Conservation (phyloP, 37 sponge, comb jelly and placozoan genomes). For the Tethya wilhelma region DNA sequence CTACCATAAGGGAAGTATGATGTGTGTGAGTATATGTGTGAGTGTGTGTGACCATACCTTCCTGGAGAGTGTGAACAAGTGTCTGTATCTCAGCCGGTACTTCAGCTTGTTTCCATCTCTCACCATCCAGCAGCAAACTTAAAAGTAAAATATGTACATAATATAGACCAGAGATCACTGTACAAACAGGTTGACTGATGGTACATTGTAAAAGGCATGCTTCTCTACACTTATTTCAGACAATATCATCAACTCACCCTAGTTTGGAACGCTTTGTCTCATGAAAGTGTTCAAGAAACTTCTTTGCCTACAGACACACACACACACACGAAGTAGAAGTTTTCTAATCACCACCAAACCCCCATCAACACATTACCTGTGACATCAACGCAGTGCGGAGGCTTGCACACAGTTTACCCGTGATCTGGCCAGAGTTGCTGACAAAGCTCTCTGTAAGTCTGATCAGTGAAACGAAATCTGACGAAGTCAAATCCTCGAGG, state of each 20-base stretch:
- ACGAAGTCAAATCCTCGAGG: slow-evolving; percentile 65
- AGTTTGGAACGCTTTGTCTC: slow-evolving; percentile 65
- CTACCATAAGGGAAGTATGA: neutral
- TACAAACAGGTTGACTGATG: no score
- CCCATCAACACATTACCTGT: slow-evolving; percentile 51
- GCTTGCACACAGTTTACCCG: slow-evolving; percentile 72
- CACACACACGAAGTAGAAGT: neutral
- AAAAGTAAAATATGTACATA: neutral
- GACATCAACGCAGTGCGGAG: slow-evolving; percentile 74
- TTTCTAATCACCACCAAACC: neutral
- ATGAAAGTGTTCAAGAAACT: slow-evolving; percentile 90
- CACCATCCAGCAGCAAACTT: slow-evolving; percentile 80
- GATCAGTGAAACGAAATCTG: slow-evolving; percentile 79
- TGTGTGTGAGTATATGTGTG: neutral
- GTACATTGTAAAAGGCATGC: no score
- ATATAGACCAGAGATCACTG: no score
- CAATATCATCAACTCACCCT: no score
- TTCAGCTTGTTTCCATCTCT: slow-evolving; percentile 86
- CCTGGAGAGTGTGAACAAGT: slow-evolving; percentile 58
- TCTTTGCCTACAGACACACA: slow-evolving; percentile 62
- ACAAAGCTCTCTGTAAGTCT: slow-evolving; percentile 79
- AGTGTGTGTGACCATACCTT: neutral
- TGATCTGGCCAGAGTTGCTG: slow-evolving; percentile 41
- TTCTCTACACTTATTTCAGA: neutral
- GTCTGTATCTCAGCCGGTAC: slow-evolving; percentile 87